A percentile compares a stretch with the other conserved stretches of the same genome.
These are phyloP conservation scores for Tanypteryx hageni DNA, from an alignment of 2,888 invertebrate genomes.

Conservation along the genomic window DNA sequence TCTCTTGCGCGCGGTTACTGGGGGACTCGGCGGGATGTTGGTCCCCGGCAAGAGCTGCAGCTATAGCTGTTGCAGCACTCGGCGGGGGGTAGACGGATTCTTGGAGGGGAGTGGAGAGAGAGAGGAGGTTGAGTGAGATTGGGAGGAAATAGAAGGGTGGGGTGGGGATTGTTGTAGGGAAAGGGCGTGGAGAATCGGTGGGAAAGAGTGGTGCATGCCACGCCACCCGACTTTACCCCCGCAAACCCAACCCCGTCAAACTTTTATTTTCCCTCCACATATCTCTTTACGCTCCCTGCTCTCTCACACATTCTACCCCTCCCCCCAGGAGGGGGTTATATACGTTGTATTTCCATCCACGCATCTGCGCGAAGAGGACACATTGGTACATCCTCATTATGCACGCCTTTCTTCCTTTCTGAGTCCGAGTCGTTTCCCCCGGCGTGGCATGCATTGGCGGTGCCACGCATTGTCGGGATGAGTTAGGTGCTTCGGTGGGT, in stretches of 20 bases:
- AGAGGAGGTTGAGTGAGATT: too few species aligned
- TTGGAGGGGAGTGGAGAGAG: not conserved
- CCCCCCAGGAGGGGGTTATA: not conserved
- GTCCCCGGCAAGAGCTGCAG: not conserved
- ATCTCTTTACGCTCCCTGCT: not conserved
- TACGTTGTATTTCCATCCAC: constrained; percentile 11
- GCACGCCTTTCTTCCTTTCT: not conserved
- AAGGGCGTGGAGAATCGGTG: not conserved
- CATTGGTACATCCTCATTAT: constrained; percentile 56
- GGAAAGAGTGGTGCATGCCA: not conserved
- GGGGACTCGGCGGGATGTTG: not conserved
- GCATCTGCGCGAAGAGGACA: constrained; percentile 22
- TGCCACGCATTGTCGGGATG: constrained; percentile 12
- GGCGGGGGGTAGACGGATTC: not conserved
- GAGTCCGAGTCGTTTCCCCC: not conserved
- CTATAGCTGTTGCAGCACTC: not conserved
- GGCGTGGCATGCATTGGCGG: not conserved
- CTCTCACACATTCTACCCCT: not conserved
- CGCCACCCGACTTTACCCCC: not conserved
- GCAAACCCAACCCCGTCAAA: not conserved
- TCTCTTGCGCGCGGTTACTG: not conserved
- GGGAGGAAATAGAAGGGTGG: not conserved
- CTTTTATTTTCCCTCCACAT: not conserved
- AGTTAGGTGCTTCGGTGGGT: constrained; percentile 15
- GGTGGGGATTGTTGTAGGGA: not conserved